These are phyloP conservation scores for Aphelocoma californica DNA, from an alignment of 2,797 vertebrate genomes.

Conservation along the genomic window DNA sequence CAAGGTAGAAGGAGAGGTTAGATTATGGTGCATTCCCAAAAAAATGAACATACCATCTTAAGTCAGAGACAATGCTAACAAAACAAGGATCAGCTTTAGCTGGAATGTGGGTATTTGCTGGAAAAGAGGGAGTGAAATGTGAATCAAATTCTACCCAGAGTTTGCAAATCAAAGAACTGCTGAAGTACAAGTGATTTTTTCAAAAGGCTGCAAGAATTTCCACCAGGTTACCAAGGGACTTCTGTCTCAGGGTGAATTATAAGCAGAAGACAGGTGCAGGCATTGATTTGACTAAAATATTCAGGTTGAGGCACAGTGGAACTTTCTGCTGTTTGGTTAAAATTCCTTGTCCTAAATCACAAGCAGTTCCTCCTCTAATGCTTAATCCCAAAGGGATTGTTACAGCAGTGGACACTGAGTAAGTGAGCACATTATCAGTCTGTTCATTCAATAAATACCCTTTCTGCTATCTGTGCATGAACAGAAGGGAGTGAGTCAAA, in stretches of 20 bases:
- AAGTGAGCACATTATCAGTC: not conserved
- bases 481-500: not conserved
- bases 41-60: not conserved
- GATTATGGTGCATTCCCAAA: not conserved
- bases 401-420: not conserved
- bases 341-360: slow-evolving; percentile 18
- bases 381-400: not conserved
- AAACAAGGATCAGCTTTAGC: not conserved
- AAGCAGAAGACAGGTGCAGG: slow-evolving; percentile 14
- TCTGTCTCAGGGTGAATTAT: slow-evolving; percentile 28
- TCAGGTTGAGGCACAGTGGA: not conserved
- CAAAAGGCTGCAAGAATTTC: slow-evolving; percentile 28
- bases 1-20: not conserved
- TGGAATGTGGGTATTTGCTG: not conserved
- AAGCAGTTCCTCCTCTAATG: not conserved
- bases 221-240: slow-evolving; percentile 19
- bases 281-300: slow-evolving; percentile 43
- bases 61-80: not conserved
- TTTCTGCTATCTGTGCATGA: not conserved
- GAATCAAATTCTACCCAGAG: slow-evolving; percentile 10
- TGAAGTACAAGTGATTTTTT: slow-evolving; percentile 31
- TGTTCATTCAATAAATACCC: not conserved
- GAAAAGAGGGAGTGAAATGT: not conserved
- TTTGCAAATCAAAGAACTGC: slow-evolving; percentile 46
- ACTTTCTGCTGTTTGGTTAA: slow-evolving; percentile 33